phyloP scores from a whole-genome alignment of 2,888 invertebrate species.

The Nineta flava region DNA sequence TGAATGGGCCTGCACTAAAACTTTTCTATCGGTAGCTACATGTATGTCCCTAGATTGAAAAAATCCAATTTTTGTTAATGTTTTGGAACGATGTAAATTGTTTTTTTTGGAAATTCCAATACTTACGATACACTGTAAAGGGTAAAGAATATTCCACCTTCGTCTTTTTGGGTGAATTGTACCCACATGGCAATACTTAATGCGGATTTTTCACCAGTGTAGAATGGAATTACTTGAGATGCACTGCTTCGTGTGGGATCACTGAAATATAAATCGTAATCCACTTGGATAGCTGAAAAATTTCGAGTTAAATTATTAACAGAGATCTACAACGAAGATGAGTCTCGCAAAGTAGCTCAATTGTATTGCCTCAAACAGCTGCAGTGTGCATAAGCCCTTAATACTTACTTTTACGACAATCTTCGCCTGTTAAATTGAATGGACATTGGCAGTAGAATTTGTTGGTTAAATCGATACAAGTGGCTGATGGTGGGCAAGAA shows the following conservation, averaged over 20 bases:
- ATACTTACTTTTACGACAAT: constrained; percentile 80
- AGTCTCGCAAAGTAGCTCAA: too few relatives aligned
- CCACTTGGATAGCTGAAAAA: constrained; percentile 82
- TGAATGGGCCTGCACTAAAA: constrained; percentile 82
- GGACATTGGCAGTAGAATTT: constrained; percentile 94
- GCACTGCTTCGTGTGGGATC: constrained; percentile 82
- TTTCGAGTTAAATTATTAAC: too few relatives aligned
- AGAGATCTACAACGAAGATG: not conserved
- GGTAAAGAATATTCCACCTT: constrained; percentile 86
- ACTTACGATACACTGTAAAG: constrained; percentile 73
- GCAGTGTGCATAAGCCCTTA: not conserved
- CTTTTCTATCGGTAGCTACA: constrained; percentile 56
- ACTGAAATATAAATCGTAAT: constrained; percentile 92
- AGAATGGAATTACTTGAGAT: constrained; percentile 83
- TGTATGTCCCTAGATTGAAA: constrained; percentile 49
- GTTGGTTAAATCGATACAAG: constrained; percentile 79
- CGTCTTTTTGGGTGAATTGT: constrained; percentile 80
- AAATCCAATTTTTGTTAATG: not conserved
- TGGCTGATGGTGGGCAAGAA: constrained; percentile 86
- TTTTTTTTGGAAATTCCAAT: not conserved
- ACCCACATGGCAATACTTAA: constrained; percentile 93
- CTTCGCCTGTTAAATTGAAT: constrained; percentile 90
- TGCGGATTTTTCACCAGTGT: constrained; percentile 56
- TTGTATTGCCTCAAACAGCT: too few relatives aligned
- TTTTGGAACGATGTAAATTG: constrained; percentile 3